Conservation (phyloP, 2,888 invertebrate species). For the Galerucella pusilla region DNA sequence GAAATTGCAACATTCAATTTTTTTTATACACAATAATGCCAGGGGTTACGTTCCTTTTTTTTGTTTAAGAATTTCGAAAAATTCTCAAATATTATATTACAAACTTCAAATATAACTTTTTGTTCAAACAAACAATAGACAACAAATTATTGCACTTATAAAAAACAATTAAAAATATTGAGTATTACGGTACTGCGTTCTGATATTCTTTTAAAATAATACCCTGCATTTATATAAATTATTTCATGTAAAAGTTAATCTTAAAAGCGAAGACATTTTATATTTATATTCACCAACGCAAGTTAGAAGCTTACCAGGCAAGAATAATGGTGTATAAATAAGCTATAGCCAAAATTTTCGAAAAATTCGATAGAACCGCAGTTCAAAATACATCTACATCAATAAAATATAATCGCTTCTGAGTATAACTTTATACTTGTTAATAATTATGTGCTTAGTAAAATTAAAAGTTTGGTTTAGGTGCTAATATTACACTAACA, state of each 20-base stretch:
- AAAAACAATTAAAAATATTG: conserved; percentile 33
- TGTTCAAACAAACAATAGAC: conserved; percentile 35
- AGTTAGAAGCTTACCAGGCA: no score
- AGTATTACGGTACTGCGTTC: conserved; percentile 49
- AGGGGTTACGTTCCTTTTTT: conserved; percentile 65
- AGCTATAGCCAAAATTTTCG: no score
- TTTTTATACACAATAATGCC: conserved; percentile 65
- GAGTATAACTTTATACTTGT: neutral
- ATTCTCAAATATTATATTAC: conserved; percentile 40
- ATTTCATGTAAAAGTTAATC: conserved; percentile 9
- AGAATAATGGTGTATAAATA: no score
- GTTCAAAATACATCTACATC: no score
- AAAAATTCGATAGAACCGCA: no score
- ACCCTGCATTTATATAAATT: conserved; percentile 53
- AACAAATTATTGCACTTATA: conserved; percentile 49
- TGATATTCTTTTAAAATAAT: conserved; percentile 50
- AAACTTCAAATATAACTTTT: conserved; percentile 44
- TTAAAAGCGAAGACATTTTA: conserved; percentile 18
- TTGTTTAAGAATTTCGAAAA: conserved; percentile 49
- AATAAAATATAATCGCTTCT: neutral
- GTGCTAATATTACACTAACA: conserved; percentile 30
- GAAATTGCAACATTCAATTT: conserved; percentile 62
- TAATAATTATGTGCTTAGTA: conserved; percentile 50
- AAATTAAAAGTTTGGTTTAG: conserved; percentile 36
- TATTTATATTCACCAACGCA: conserved; percentile 1